Percentiles rank a stretch among this genome's conserved stretches.
Evolutionary conservation across 2,888 invertebrate genomes (phyloP).

Genomic region (Ophion obscuratus): DNA sequence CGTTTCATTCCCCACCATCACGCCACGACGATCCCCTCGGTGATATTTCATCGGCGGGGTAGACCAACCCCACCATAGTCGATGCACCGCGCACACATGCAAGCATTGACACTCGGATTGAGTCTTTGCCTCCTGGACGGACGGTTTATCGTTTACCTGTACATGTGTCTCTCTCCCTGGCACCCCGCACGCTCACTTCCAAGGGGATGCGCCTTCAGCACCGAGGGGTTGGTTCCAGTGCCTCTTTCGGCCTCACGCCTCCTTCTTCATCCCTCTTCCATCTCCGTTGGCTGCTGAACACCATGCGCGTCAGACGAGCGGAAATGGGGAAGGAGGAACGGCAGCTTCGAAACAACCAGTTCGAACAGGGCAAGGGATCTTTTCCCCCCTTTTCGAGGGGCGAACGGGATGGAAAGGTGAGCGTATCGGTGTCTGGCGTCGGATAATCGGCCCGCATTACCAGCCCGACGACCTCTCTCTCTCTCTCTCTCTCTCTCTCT

Average conservation of each 20-base stretch:
- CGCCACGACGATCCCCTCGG: constrained; percentile 1
- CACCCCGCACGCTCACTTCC: constrained; percentile 17
- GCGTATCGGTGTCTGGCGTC: constrained; percentile 75
- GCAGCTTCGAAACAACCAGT: constrained; percentile 24
- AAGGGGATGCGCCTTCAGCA: constrained; percentile 3
- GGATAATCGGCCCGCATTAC: constrained; percentile 80
- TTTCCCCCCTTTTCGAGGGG: constrained; percentile 47
- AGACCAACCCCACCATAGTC: constrained; percentile 48
- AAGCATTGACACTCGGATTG: background rate
- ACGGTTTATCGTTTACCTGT: constrained; percentile 61
- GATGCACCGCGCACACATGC: constrained; percentile 15
- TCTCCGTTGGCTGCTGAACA: background rate
- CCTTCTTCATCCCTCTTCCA: constrained; percentile 17
- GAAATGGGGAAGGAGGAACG: constrained; percentile 18
- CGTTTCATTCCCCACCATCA: constrained; percentile 44
- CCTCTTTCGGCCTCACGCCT: constrained; percentile 44
- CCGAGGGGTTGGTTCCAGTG: constrained; percentile 48
- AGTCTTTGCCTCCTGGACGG: constrained; percentile 36
- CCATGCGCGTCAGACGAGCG: background rate
- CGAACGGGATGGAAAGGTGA: constrained; percentile 60
- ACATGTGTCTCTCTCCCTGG: background rate
- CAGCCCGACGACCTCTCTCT: constrained; percentile 58
- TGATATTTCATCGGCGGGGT: constrained; percentile 52
- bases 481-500: constrained; percentile 5
- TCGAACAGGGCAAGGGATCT: constrained; percentile 39